phyloP scores from a whole-genome alignment of 1,140 invertebrate species.

The Ephestia elutella region DNA sequence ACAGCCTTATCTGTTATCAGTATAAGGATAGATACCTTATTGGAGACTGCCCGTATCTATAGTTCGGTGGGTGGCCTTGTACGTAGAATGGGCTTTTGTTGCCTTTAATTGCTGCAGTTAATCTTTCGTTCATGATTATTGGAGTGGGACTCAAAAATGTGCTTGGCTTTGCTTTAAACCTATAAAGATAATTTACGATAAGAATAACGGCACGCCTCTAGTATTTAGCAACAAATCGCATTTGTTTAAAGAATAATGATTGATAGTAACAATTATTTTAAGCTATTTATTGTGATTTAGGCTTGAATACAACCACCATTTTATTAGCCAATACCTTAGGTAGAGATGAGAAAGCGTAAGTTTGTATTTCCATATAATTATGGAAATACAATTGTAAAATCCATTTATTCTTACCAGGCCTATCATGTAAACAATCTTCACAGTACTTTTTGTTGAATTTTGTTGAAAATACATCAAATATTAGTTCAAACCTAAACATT shows the following conservation, averaged over 20 bases:
- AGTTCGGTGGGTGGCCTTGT: conserved; percentile 44
- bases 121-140: conserved; percentile 3
- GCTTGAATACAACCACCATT: too few relatives aligned
- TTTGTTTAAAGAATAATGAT: neutral
- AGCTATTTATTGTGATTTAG: too few relatives aligned
- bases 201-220: neutral
- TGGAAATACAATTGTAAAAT: too few relatives aligned
- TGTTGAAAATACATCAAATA: too few relatives aligned
- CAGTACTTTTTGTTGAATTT: too few relatives aligned
- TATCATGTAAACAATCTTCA: too few relatives aligned
- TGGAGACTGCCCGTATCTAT: conserved; percentile 44
- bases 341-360: too few relatives aligned
- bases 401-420: too few relatives aligned
- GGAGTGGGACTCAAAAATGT: neutral
- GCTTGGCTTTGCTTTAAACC: neutral
- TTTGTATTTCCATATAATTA: too few relatives aligned
- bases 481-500: too few relatives aligned
- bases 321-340: too few relatives aligned
- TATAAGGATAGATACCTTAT: conserved; percentile 58
- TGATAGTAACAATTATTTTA: neutral
- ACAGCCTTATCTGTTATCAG: conserved; percentile 67
- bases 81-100: conserved; percentile 15
- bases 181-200: neutral
- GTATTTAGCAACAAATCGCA: neutral
- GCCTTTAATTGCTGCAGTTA: neutral